Conservation (phyloP, 2,888 invertebrate genomes). For the Heliconius ismenius region DNA sequence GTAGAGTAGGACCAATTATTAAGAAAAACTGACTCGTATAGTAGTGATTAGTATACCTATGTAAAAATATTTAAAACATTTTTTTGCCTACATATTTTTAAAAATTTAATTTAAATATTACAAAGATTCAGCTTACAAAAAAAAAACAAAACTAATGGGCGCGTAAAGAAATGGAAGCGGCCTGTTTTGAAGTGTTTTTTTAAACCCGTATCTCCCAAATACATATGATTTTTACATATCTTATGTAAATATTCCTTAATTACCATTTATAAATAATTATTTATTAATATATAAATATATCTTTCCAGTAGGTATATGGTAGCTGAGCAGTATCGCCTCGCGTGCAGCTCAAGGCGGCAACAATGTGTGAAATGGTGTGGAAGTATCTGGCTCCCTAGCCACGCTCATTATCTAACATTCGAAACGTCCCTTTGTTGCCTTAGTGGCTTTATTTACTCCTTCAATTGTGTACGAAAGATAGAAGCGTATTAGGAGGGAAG, state of each 20-base stretch:
- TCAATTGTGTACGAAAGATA: slow-evolving; percentile 41
- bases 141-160: too few species aligned
- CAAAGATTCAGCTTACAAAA: too few species aligned
- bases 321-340: slow-evolving; percentile 53
- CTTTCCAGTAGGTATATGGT: slow-evolving; percentile 37
- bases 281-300: slow-evolving; percentile 18
- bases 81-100: too few species aligned
- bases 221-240: background rate
- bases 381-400: slow-evolving; percentile 76
- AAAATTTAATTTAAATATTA: too few species aligned
- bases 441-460: slow-evolving; percentile 77
- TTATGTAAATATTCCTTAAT: background rate
- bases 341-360: slow-evolving; percentile 71
- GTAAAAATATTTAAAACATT: background rate
- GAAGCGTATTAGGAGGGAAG: slow-evolving; percentile 32
- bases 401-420: slow-evolving; percentile 77
- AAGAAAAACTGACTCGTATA: background rate
- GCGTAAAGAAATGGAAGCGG: too few species aligned
- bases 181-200: too few species aligned
- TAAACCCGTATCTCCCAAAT: background rate
- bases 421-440: slow-evolving; percentile 70
- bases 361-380: slow-evolving; percentile 77
- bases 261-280: background rate
- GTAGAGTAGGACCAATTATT: background rate
- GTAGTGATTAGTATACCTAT: too few species aligned